Evolutionary conservation across 2,888 invertebrate genomes (phyloP).

Genomic region (Lacanobia oleracea): DNA sequence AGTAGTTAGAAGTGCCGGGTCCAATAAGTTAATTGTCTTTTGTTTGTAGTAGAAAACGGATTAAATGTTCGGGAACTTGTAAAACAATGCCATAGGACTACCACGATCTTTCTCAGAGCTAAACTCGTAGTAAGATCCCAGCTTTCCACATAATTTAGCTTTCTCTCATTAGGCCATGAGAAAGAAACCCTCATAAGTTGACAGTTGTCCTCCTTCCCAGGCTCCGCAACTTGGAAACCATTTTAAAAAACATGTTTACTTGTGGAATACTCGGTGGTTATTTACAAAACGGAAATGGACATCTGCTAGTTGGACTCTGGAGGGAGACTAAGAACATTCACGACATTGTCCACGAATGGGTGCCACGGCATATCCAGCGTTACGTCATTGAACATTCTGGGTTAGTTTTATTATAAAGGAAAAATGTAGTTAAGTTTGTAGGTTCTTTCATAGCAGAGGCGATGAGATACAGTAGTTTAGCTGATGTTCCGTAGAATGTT

Average conservation of each 20-base stretch:
- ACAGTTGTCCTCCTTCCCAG: conserved; percentile 75
- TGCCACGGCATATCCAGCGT: conserved; percentile 52
- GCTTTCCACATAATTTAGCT: conserved; percentile 32
- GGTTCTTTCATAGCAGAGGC: neutral
- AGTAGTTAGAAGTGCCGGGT: neutral
- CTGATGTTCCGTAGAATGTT: conserved; percentile 6
- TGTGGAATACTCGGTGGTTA: conserved; percentile 76
- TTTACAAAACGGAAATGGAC: conserved; percentile 76
- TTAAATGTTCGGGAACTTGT: neutral
- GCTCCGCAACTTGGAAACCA: conserved; percentile 78
- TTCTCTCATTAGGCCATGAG: conserved; percentile 45
- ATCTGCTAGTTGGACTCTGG: conserved; percentile 77
- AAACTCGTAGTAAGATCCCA: conserved; percentile 1
- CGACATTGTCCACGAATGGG: conserved; percentile 63
- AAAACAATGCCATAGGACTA: conserved; percentile 10
- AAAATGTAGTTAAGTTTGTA: conserved; percentile 21
- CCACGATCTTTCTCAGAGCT: conserved; percentile 6
- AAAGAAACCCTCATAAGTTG: conserved; percentile 46
- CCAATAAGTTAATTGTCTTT: neutral
- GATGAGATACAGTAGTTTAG: conserved; percentile 15
- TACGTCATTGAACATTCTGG: conserved; percentile 50
- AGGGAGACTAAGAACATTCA: conserved; percentile 65
- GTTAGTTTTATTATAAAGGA: conserved; percentile 58
- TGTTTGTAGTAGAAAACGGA: neutral
- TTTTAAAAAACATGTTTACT: conserved; percentile 78